Base-by-base conservation (phyloP, 2,797 vertebrate species). In the Streptopelia turtur region DNA sequence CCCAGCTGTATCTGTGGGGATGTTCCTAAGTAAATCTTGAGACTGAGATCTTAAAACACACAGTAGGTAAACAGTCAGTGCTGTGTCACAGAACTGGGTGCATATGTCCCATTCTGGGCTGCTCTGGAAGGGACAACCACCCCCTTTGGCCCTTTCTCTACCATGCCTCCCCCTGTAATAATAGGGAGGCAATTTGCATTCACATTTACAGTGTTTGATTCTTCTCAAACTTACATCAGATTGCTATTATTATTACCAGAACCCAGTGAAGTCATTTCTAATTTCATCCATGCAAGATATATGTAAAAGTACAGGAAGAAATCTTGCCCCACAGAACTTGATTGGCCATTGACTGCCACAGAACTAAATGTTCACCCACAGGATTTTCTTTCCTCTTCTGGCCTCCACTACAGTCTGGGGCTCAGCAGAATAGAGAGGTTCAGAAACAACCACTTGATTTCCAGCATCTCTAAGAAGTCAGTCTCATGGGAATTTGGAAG, bases 331-430 rank as follows among this genome's bases (percentile, higher is more conserved):
- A 49, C 22, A 43, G 25, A 87, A 37, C 25, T 31, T 9, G 3
- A 39, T 14, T 83, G 64, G 5, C 33, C 53, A 25, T 10, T 61
- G 65, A 50, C 17, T 82, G 76, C 35, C 25, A 4, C 2, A 47
- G 47, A 68, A 49, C 47, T 65, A 78, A 66, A 68, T 9, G n/a
- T 45, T 87, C 15, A n/a, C n/a, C 16, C 25, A 22, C 5, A 53
- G 61, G 39, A 68, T 83, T 68, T 91, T 63, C 52, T 68, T 75
- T 86, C 50, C 53, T 93, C 14, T 61, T 69, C 14, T 65, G 45
- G 24, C 13, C 31, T 85, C 22, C 33, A 23, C 13, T 83, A 45
- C 35, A 87, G 30, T 17, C 65, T 43, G 74, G 43, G 21, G 13
- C 27, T 87, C 45, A 47, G 55, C 13, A 52, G 66, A 83, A 79